phyloP scores from a whole-genome alignment of 1,140 invertebrate species.

The Hylaeus anthracinus region DNA sequence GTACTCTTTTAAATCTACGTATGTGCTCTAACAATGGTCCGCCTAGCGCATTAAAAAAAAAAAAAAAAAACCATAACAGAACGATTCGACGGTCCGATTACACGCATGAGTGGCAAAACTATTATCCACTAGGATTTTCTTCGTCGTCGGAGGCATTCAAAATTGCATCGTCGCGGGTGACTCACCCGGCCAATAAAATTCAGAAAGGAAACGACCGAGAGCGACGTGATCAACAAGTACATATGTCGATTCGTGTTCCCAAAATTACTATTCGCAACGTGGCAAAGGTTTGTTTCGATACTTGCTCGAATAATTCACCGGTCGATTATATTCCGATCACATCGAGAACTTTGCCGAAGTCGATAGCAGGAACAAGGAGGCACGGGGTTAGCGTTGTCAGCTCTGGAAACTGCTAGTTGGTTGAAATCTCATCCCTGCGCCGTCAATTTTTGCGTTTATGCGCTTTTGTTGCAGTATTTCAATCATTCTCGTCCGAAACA shows the following conservation, averaged over 20 bases:
- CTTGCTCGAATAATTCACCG: constrained; percentile 46
- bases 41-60: no score
- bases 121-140: no score
- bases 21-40: no score
- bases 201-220: neutral
- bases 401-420: constrained; percentile 54
- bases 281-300: constrained; percentile 24
- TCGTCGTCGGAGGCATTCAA: no score
- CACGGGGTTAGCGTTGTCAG: constrained; percentile 33
- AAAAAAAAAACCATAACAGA: no score
- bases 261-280: constrained; percentile 53
- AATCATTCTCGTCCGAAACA: no score
- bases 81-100: no score
- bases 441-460: constrained; percentile 37
- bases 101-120: no score
- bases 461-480: neutral
- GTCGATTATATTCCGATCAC: constrained; percentile 64
- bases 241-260: neutral
- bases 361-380: neutral
- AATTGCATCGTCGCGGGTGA: neutral
- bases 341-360: constrained; percentile 51
- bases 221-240: neutral
- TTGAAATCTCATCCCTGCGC: constrained; percentile 52
- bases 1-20: no score
- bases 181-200: neutral